These are phyloP conservation scores for Nomada flava DNA, from an alignment of 2,888 invertebrate species.

Conservation along the genomic window DNA sequence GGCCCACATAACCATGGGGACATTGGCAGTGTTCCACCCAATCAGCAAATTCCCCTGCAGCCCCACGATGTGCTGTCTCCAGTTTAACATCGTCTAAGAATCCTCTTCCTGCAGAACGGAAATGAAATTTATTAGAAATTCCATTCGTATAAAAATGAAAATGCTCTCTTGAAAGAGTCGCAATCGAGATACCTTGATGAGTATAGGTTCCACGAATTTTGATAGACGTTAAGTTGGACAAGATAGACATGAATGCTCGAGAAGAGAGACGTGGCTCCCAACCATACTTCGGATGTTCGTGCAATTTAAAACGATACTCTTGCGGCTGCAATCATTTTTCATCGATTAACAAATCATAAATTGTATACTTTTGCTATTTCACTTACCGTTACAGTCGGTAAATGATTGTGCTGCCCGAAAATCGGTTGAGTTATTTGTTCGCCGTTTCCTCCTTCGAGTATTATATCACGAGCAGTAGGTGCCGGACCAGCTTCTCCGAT, in stretches of 20 bases:
- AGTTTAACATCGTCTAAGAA: conserved; percentile 95
- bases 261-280: conserved; percentile 97
- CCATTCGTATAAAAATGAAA: not conserved
- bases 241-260: conserved; percentile 95
- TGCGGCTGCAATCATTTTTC: conserved; percentile 85
- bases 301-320: conserved; percentile 93
- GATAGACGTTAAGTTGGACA: conserved; percentile 97
- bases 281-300: conserved; percentile 95
- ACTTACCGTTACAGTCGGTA: conserved; percentile 89
- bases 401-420: conserved; percentile 94
- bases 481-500: conserved; percentile 93
- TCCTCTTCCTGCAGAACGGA: conserved; percentile 87
- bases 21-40: conserved; percentile 99
- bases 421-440: conserved; percentile 94
- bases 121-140: not conserved
- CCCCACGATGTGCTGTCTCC: conserved; percentile 94
- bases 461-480: conserved; percentile 93
- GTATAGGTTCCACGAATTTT: conserved; percentile 97
- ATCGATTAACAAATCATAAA: conserved; percentile 5
- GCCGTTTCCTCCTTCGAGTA: conserved; percentile 93
- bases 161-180: not conserved
- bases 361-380: not conserved
- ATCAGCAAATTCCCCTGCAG: conserved; percentile 91
- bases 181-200: conserved; percentile 86
- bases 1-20: conserved; percentile 93